Evolutionary conservation across 2,113 vertebrate species (phyloP).

Genomic region (Saguinus imperator): DNA sequence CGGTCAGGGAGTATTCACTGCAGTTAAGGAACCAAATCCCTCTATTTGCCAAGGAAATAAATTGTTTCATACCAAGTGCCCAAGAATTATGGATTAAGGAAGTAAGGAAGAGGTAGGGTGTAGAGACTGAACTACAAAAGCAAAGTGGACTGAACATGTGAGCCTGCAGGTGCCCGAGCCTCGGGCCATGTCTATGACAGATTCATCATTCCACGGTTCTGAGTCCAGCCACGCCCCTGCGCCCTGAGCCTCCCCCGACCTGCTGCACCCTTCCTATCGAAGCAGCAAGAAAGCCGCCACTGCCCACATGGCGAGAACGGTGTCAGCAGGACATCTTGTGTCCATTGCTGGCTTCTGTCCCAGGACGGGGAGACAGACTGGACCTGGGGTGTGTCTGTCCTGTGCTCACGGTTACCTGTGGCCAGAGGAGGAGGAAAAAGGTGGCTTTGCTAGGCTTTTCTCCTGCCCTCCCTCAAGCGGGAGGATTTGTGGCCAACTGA

Average conservation of each 20-base stretch:
- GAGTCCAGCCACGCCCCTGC: fast-evolving
- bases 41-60: background rate
- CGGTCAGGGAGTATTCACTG: fast-evolving
- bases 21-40: background rate
- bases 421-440: background rate
- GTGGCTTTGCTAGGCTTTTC: fast-evolving
- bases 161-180: background rate
- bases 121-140: background rate
- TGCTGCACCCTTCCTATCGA: background rate
- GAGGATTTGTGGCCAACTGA: fast-evolving
- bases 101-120: background rate
- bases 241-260: background rate
- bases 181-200: fast-evolving
- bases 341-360: fast-evolving
- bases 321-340: fast-evolving
- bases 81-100: background rate
- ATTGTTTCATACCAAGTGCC: background rate
- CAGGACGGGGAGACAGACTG: too few relatives aligned
- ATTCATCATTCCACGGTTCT: fast-evolving
- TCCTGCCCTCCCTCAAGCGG: background rate
- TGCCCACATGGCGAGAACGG: fast-evolving
- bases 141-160: fast-evolving
- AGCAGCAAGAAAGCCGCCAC: fast-evolving
- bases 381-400: fast-evolving
- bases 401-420: background rate